Evolutionary conservation across 2,113 vertebrate species (phyloP).

Genomic region (Coracopsis vasa): DNA sequence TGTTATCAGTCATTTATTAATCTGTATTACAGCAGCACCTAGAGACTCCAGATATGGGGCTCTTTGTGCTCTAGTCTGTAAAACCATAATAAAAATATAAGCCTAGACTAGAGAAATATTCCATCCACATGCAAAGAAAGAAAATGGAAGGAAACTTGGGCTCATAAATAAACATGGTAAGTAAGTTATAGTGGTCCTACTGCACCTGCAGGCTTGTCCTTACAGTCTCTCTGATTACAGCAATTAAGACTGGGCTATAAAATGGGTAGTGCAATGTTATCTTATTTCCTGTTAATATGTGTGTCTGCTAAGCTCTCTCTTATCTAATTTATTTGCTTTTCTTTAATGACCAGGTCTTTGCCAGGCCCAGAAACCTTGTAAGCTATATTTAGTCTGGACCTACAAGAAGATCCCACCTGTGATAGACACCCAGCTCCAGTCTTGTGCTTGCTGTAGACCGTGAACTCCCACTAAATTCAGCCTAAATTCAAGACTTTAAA

Average conservation of each 20-base stretch:
- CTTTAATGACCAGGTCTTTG: background rate
- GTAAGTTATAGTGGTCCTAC: background rate
- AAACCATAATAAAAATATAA: background rate
- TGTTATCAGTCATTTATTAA: slow-evolving; percentile 2
- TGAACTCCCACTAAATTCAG: background rate
- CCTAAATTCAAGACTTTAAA: background rate
- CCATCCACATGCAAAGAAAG: background rate
- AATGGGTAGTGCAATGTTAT: background rate
- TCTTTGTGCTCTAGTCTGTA: background rate
- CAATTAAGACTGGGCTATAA: background rate
- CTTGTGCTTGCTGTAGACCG: background rate
- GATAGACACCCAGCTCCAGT: background rate
- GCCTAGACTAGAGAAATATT: background rate
- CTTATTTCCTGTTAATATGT: slow-evolving; percentile 20
- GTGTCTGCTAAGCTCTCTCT: background rate
- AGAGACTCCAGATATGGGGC: background rate
- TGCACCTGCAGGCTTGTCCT: background rate
- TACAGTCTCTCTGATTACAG: background rate
- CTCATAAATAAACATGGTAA: background rate
- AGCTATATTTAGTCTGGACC: background rate
- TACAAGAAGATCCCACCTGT: background rate
- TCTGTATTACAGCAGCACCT: background rate
- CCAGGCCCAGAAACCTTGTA: background rate
- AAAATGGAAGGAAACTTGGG: background rate
- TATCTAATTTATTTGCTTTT: slow-evolving; percentile 13